These are phyloP conservation scores for Platycnemis pennipes DNA, from an alignment of 2,888 invertebrate genomes.

Conservation along the genomic window DNA sequence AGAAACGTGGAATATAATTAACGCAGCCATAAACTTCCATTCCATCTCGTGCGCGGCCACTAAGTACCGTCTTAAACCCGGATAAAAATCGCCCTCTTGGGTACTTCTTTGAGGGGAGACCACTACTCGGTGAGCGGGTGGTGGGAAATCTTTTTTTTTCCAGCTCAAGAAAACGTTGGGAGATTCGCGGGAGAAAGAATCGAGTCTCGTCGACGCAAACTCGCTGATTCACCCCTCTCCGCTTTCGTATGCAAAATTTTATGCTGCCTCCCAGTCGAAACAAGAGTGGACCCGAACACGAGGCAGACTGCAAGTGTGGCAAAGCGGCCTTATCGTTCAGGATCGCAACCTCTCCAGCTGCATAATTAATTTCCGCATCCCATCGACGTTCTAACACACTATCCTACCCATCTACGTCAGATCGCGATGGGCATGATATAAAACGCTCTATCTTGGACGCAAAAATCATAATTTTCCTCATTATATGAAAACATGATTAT, in stretches of 20 bases:
- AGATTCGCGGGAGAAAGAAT: not conserved
- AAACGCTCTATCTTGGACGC: too few species aligned
- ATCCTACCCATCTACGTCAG: too few species aligned
- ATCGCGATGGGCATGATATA: too few species aligned
- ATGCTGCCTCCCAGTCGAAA: not conserved
- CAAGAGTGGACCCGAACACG: not conserved
- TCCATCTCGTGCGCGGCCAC: not conserved
- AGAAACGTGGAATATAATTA: conserved; percentile 1
- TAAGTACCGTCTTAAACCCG: not conserved
- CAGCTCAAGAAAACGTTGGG: not conserved
- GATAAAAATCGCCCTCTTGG: not conserved
- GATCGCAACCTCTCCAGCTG: not conserved
- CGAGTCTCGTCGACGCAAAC: not conserved
- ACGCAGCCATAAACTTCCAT: not conserved
- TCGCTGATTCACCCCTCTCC: not conserved
- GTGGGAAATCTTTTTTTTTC: not conserved
- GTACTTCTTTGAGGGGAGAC: not conserved
- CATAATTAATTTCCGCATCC: not conserved
- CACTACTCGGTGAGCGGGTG: not conserved
- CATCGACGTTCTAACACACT: too few species aligned
- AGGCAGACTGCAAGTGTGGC: not conserved
- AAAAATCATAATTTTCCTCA: too few species aligned
- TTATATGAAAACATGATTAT: too few species aligned
- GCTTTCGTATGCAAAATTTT: not conserved
- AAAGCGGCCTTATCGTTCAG: not conserved